Percentiles rank a stretch among this genome's conserved stretches.
These are phyloP conservation scores for Phymorhynchus buccinoides DNA, from an alignment of 1,140 invertebrate species.

Conservation along the genomic window DNA sequence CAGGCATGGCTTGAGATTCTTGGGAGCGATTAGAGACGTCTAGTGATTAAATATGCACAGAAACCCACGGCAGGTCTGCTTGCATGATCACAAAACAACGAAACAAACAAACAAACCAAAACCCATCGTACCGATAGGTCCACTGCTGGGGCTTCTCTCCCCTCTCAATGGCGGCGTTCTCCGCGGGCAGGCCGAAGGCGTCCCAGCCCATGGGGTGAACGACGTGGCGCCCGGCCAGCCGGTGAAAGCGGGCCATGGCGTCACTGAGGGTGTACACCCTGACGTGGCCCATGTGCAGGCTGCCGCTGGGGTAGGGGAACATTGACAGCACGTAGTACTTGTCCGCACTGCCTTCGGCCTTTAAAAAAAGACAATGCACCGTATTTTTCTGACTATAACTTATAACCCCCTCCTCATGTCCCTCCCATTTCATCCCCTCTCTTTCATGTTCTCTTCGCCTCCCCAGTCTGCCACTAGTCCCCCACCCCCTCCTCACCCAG, in stretches of 20 bases:
- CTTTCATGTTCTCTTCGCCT: too few species aligned
- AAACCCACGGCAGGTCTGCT: too few species aligned
- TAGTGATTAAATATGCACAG: too few species aligned
- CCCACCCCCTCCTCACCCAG: too few species aligned
- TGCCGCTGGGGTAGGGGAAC: conserved; percentile 99
- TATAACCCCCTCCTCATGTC: too few species aligned
- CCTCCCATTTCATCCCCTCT: too few species aligned
- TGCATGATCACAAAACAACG: too few species aligned
- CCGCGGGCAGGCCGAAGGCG: conserved; percentile 98
- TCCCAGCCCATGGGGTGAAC: conserved; percentile 93
- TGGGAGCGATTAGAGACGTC: too few species aligned
- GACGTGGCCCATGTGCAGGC: conserved; percentile 98
- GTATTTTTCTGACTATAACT: too few species aligned
- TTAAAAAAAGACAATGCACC: conserved; percentile 23
- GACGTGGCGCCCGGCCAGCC: conserved; percentile 62
- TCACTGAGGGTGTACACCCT: conserved; percentile 97
- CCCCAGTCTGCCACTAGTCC: too few species aligned
- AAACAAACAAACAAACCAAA: neutral
- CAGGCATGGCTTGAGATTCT: too few species aligned
- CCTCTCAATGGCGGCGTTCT: conserved; percentile 96
- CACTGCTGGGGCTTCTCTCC: conserved; percentile 85
- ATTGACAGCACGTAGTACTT: conserved; percentile 91
- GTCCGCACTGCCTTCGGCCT: conserved; percentile 47
- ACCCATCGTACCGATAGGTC: conserved; percentile 79
- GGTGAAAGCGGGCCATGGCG: conserved; percentile 88